Evolutionary conservation across 2,113 vertebrate species (phyloP).

Genomic region (Periophthalmodon schlosseri): DNA sequence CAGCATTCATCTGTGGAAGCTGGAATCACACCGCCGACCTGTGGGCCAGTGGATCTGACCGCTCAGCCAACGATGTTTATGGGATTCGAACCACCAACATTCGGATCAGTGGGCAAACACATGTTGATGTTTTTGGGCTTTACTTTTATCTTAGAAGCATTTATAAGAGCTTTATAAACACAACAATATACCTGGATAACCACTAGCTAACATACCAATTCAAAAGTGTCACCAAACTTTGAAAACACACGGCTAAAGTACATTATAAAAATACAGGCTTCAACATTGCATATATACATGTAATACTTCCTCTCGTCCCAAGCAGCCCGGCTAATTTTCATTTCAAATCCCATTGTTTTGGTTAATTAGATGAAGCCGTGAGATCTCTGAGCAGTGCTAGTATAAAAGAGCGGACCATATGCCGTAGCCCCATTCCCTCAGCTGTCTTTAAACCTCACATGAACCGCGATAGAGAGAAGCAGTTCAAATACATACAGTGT

Average conservation of each 20-base stretch:
- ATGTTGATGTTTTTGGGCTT: too few species aligned
- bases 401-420: slow-evolving; percentile 9
- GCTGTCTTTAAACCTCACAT: slow-evolving; percentile 27
- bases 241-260: background rate
- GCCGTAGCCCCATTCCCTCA: slow-evolving; percentile 5
- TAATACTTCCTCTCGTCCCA: background rate
- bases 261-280: background rate
- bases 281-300: background rate
- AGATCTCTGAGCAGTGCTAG: background rate
- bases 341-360: background rate
- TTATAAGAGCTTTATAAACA: too few species aligned
- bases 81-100: too few species aligned
- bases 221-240: too few species aligned
- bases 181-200: too few species aligned
- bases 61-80: too few species aligned
- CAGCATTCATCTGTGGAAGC: too few species aligned
- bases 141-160: too few species aligned
- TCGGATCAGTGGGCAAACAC: too few species aligned
- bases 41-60: too few species aligned
- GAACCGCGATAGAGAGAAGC: slow-evolving; percentile 34
- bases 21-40: too few species aligned
- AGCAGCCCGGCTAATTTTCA: background rate
- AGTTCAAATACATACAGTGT: slow-evolving; percentile 26
- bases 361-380: background rate
- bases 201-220: too few species aligned